phyloP scores from a whole-genome alignment of 2,888 invertebrate species.

The Andrena camellia region DNA sequence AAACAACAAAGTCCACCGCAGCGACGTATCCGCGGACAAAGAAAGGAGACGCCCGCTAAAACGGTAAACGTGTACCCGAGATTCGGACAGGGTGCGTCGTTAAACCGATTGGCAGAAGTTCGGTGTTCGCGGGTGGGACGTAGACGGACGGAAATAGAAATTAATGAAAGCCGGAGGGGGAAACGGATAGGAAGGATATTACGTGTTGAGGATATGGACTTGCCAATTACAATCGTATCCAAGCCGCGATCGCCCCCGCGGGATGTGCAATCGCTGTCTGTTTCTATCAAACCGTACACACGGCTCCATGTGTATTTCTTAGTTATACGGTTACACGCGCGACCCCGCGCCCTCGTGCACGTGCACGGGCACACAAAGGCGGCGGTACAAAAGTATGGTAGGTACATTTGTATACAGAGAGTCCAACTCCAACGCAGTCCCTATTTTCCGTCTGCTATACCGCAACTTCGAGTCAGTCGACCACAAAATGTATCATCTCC shows the following conservation, averaged over 20 bases:
- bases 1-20: not conserved
- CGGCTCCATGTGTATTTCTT: slow-evolving; percentile 10
- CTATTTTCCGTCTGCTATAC: slow-evolving; percentile 77
- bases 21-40: not conserved
- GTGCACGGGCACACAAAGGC: not conserved
- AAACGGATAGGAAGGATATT: slow-evolving; percentile 68
- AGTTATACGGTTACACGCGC: not conserved
- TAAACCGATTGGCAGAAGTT: slow-evolving; percentile 64
- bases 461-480: slow-evolving; percentile 78
- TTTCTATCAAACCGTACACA: slow-evolving; percentile 61
- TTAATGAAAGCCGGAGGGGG: slow-evolving; percentile 66
- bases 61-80: slow-evolving; percentile 50
- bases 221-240: slow-evolving; percentile 79
- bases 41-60: not conserved
- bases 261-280: slow-evolving; percentile 69
- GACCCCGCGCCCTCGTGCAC: not conserved
- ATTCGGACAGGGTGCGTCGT: slow-evolving; percentile 29
- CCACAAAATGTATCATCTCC: slow-evolving; percentile 81
- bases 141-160: slow-evolving; percentile 65
- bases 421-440: slow-evolving; percentile 63
- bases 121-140: slow-evolving; percentile 40
- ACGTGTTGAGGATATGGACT: slow-evolving; percentile 73
- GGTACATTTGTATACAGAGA: slow-evolving; percentile 21
- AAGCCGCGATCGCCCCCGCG: slow-evolving; percentile 73
- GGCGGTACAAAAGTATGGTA: slow-evolving; percentile 34